Percentiles rank a stretch among this genome's conserved stretches.
Conservation (phyloP, 2,888 invertebrate genomes). For the Drosophila glabriapex region DNA sequence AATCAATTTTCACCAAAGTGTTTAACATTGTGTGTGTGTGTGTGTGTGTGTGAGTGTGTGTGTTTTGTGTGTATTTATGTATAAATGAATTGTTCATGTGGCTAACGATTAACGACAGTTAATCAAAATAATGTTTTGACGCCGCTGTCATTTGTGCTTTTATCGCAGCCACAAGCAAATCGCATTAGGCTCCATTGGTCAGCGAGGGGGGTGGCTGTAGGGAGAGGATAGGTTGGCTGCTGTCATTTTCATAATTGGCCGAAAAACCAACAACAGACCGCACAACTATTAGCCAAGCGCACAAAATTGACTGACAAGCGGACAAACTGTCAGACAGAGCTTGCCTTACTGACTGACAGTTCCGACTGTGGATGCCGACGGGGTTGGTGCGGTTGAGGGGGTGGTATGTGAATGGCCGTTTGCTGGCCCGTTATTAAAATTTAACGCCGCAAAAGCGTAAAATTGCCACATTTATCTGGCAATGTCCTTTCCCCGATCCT, state of each 20-base stretch:
- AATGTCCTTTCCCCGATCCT: slow-evolving; percentile 39
- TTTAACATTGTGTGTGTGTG: background rate
- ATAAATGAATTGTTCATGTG: background rate
- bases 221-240: slow-evolving; percentile 1
- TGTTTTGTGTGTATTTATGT: background rate
- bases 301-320: slow-evolving; percentile 25
- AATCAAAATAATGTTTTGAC: slow-evolving; percentile 71
- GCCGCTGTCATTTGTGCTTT: slow-evolving; percentile 36
- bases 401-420: slow-evolving; percentile 46
- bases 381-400: background rate
- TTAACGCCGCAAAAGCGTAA: slow-evolving; percentile 78
- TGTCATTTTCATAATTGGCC: slow-evolving; percentile 79
- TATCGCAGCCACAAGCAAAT: slow-evolving; percentile 66
- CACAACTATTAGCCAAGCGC: slow-evolving; percentile 73
- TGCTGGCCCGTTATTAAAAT: slow-evolving; percentile 72
- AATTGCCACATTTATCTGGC: slow-evolving; percentile 78
- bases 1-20: slow-evolving; percentile 48
- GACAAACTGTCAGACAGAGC: slow-evolving; percentile 13
- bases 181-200: slow-evolving; percentile 66
- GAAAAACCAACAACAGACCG: slow-evolving; percentile 70
- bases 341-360: slow-evolving; percentile 17
- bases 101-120: slow-evolving; percentile 65
- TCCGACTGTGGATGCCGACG: background rate
- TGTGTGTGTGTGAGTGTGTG: background rate
- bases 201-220: slow-evolving; percentile 1